A percentile compares a stretch with the other conserved stretches of the same genome.
phyloP scores from a whole-genome alignment of 2,888 invertebrate species.

The Ariolimax columbianus region DNA sequence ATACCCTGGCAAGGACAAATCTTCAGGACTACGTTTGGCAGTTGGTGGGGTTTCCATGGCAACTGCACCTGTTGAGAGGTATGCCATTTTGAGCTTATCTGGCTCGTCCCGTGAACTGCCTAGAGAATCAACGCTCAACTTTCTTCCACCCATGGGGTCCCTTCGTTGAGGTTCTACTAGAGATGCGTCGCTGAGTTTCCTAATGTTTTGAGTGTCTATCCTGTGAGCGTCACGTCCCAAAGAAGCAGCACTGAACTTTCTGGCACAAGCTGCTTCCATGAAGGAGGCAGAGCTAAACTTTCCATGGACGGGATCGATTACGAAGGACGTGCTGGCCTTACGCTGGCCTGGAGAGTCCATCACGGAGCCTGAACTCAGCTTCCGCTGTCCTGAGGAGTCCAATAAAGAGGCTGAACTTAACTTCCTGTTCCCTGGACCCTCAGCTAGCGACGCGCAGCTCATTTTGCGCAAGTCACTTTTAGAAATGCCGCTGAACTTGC shows the following conservation, averaged over 20 bases:
- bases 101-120: slow-evolving; percentile 13
- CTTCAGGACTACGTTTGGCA: slow-evolving; percentile 34
- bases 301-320: slow-evolving; percentile 31
- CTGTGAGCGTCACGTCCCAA: neutral
- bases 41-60: slow-evolving; percentile 10
- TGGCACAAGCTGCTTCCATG: slow-evolving; percentile 22
- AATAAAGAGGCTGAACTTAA: slow-evolving; percentile 30
- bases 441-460: slow-evolving; percentile 40
- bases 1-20: slow-evolving; percentile 32
- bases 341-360: slow-evolving; percentile 30
- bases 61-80: neutral
- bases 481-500: slow-evolving; percentile 44
- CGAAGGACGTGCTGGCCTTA: slow-evolving; percentile 38
- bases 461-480: slow-evolving; percentile 43
- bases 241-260: slow-evolving; percentile 28
- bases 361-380: slow-evolving; percentile 37
- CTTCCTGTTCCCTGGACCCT: slow-evolving; percentile 26
- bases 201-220: neutral
- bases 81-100: slow-evolving; percentile 22
- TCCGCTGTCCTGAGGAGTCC: slow-evolving; percentile 31
- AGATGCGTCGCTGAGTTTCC: slow-evolving; percentile 31
- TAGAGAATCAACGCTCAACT: slow-evolving; percentile 22
- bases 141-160: neutral
- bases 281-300: slow-evolving; percentile 37
- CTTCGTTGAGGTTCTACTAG: neutral